Conservation (phyloP, 1,140 invertebrate species). For the Pygmarrhopalites habei region DNA sequence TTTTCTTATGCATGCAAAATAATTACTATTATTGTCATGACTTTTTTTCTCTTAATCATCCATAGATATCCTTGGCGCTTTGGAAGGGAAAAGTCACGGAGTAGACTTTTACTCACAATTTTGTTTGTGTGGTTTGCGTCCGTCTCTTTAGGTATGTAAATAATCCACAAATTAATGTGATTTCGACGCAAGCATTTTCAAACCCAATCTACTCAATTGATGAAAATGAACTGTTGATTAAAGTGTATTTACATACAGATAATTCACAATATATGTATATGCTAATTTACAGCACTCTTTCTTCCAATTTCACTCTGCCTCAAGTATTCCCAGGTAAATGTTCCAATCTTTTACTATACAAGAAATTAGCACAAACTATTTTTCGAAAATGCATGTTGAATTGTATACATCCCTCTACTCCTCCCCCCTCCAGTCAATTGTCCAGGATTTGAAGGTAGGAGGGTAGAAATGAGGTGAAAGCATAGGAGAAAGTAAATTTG, state of each 20-base stretch:
- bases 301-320: slow-evolving; percentile 80
- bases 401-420: background rate
- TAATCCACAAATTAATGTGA: no score
- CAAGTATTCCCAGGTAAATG: slow-evolving; percentile 72
- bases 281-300: slow-evolving; percentile 71
- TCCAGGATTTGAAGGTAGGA: background rate
- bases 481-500: background rate
- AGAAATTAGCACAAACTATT: no score
- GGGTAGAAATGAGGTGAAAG: background rate
- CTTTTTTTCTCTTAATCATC: background rate
- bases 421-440: background rate
- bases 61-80: slow-evolving; percentile 80
- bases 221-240: no score
- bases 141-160: slow-evolving; percentile 5
- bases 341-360: background rate
- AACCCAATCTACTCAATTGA: background rate
- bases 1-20: no score
- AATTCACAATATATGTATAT: no score
- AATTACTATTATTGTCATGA: no score
- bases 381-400: background rate
- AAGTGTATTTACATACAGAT: no score
- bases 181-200: no score
- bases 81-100: slow-evolving; percentile 77
- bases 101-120: slow-evolving; percentile 78
- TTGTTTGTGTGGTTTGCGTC: slow-evolving; percentile 13